Evolutionary conservation across 1,140 invertebrate genomes (phyloP).

Genomic region (Trialeurodes vaporariorum): DNA sequence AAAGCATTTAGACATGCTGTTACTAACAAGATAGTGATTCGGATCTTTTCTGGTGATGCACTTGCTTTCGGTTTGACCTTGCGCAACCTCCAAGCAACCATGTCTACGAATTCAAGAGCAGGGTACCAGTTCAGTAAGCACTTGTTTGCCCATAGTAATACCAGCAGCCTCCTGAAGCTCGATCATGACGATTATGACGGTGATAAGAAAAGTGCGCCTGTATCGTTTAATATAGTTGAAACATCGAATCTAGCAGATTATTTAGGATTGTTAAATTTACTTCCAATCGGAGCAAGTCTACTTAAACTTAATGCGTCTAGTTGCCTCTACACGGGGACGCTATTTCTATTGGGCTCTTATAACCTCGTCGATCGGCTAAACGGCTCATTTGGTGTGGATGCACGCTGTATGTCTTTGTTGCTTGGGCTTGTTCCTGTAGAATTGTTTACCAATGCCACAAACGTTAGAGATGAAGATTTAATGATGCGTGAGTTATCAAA

Average conservation of each 20-base stretch:
- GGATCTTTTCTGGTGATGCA: not conserved
- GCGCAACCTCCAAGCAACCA: not conserved
- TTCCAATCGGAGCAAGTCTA: not conserved
- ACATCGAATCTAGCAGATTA: not conserved
- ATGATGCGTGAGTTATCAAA: not conserved
- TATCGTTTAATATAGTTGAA: not conserved
- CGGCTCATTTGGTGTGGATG: not conserved
- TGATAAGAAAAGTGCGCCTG: not conserved
- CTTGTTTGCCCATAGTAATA: not conserved
- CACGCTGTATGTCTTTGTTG: not conserved
- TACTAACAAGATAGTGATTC: not conserved
- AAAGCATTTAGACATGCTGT: not conserved
- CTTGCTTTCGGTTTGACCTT: not conserved
- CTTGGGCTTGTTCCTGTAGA: not conserved
- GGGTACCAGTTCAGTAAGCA: no score
- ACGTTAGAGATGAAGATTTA: not conserved
- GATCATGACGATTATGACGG: not conserved
- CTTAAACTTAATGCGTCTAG: not conserved
- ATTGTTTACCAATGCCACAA: not conserved
- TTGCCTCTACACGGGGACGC: not conserved
- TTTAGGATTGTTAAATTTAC: not conserved
- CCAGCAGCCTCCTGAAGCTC: not conserved
- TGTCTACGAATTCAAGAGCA: no score
- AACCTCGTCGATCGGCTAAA: not conserved
- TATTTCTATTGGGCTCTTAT: not conserved